Evolutionary conservation across 2,113 vertebrate genomes (phyloP).

Genomic region (Gallinago paraguaiae): DNA sequence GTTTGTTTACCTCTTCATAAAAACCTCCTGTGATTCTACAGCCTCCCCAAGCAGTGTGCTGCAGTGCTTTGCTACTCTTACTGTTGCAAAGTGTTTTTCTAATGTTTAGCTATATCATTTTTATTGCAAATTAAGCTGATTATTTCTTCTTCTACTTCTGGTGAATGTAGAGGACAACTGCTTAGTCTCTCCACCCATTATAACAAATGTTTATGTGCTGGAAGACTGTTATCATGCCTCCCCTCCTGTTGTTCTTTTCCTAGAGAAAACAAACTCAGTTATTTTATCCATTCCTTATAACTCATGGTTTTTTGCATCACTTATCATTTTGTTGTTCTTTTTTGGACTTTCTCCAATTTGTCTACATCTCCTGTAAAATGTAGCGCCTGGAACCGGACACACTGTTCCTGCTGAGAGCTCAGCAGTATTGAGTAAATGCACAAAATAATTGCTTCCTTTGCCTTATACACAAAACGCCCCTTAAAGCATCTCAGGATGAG

Average conservation of each 20-base stretch:
- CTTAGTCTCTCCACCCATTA: slow-evolving; percentile 30
- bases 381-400: slow-evolving; percentile 25
- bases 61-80: slow-evolving; percentile 31
- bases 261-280: slow-evolving; percentile 35
- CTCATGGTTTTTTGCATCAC: background rate
- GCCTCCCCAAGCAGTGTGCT: slow-evolving; percentile 34
- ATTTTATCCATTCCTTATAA: slow-evolving; percentile 22
- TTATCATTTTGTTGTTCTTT: slow-evolving; percentile 33
- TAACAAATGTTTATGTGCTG: slow-evolving; percentile 51
- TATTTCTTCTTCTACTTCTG: slow-evolving; percentile 51
- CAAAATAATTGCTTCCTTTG: slow-evolving; percentile 46
- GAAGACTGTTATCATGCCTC: slow-evolving; percentile 34
- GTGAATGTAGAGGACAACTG: slow-evolving; percentile 31
- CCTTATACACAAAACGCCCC: background rate
- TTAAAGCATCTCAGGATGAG: background rate
- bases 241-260: slow-evolving; percentile 50
- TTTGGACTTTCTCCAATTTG: slow-evolving; percentile 19
- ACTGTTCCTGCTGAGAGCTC: slow-evolving; percentile 31
- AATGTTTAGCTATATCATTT: slow-evolving; percentile 62
- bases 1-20: slow-evolving; percentile 67
- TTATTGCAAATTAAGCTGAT: slow-evolving; percentile 66
- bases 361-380: slow-evolving; percentile 32
- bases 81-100: slow-evolving; percentile 39
- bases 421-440: background rate
- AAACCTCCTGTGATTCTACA: slow-evolving; percentile 50